Evolutionary conservation across 2,888 invertebrate species (phyloP).

Genomic region (Lithosia quadra): DNA sequence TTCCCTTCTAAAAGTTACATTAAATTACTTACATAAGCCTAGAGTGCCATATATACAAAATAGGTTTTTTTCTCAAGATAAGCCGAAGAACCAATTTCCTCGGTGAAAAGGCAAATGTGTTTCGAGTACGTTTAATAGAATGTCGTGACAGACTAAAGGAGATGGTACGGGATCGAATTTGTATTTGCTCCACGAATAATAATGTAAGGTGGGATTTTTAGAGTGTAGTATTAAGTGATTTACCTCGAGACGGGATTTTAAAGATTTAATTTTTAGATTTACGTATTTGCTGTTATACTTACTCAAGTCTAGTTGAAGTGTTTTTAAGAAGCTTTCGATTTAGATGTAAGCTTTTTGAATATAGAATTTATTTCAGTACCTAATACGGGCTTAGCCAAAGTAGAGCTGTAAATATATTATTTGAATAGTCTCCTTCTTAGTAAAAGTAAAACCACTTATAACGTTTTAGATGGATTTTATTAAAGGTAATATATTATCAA

Average conservation of each 20-base stretch:
- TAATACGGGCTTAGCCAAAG: too few species aligned
- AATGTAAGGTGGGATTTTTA: constrained; percentile 52
- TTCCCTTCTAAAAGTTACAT: constrained; percentile 48
- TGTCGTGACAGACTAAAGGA: constrained; percentile 60
- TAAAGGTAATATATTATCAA: not conserved
- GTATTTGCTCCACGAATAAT: constrained; percentile 59
- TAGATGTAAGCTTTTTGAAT: not conserved
- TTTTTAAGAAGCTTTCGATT: not conserved
- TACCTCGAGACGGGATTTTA: constrained; percentile 39
- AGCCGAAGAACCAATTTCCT: constrained; percentile 69
- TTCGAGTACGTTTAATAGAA: constrained; percentile 68
- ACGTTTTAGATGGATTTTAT: not conserved
- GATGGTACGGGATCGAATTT: constrained; percentile 60
- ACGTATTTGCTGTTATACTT: not conserved
- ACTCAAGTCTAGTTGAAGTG: not conserved
- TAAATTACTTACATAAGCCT: constrained; percentile 58
- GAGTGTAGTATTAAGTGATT: constrained; percentile 60
- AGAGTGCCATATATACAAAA: constrained; percentile 47
- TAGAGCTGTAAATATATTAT: not conserved
- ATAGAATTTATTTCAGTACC: too few species aligned
- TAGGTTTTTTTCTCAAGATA: constrained; percentile 58
- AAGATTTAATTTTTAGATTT: not conserved
- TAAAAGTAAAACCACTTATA: not conserved
- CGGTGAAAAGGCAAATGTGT: constrained; percentile 67
- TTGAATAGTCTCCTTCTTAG: not conserved